Conservation (phyloP, 30 jellyfish, hydroid and myxozoan species). For the Haliclystus octoradiatus region DNA sequence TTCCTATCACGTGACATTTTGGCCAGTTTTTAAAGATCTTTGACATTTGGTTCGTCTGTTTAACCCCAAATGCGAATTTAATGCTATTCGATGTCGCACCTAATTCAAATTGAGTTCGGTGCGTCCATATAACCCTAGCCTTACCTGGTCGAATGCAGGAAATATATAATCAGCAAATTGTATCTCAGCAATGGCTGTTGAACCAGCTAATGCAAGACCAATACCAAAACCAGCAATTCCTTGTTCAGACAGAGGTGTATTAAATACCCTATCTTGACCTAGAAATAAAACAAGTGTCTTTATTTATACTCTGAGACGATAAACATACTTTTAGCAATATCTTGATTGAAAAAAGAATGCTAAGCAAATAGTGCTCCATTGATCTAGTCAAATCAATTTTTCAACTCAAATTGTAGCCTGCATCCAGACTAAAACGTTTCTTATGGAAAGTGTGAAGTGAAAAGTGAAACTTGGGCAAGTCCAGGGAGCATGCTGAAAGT, state of each 20-base stretch:
- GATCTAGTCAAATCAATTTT: too few relatives aligned
- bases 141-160: conserved; percentile 98
- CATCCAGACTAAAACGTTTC: too few relatives aligned
- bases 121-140: too few relatives aligned
- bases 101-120: too few relatives aligned
- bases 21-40: too few relatives aligned
- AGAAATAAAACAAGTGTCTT: neutral
- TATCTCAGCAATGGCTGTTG: conserved; percentile 97
- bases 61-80: too few relatives aligned
- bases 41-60: too few relatives aligned
- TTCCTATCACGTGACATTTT: too few relatives aligned
- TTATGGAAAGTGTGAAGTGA: neutral
- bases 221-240: conserved; percentile 99
- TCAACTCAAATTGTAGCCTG: too few relatives aligned
- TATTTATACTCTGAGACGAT: neutral
- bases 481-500: too few relatives aligned
- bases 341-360: neutral
- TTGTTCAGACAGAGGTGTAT: conserved; percentile 96
- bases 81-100: too few relatives aligned
- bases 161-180: conserved; percentile 97
- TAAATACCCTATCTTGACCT: conserved; percentile 92
- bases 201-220: conserved; percentile 95
- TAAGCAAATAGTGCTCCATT: too few relatives aligned
- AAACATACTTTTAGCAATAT: neutral
- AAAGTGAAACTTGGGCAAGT: neutral